Base-by-base conservation (phyloP, 2,888 invertebrate species). In the Drosophila subquinaria region DNA sequence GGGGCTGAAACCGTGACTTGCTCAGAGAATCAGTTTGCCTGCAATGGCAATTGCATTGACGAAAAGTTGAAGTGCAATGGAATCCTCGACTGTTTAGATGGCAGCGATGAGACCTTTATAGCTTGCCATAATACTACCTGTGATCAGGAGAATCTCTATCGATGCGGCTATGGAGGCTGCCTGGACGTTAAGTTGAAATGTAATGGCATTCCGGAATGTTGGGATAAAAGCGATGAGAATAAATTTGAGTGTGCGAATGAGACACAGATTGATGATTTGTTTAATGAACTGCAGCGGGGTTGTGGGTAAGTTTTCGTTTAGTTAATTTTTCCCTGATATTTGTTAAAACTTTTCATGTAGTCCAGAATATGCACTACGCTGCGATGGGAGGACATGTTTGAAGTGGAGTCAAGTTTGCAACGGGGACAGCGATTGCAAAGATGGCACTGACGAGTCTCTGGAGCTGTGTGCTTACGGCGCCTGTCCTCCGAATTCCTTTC, bases 361-460 rank as follows among this genome's bases (percentile, higher is more conserved):
- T 10, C 5, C 3, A 1, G 0, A 1, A 13, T 35, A 20, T 17
- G 27, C 13, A 8, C 1, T 52, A 0, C 5, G 43, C 5, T 67
- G 60, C 40, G 60, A 67, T 0, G 0, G 11, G 9, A n/a, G 0
- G 0, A 23, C 11, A 5, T 81, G 81, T 23, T 0, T 79, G 13
- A 23, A 17, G 11, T 43, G 17, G 51, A 79, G 81, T 43, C 30
- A 72, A 8, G 23, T 78, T 4, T 92, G 91, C 43, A 74, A 91
- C 71, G 91, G 91, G 0, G 0, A 8, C 3, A 3, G 10, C 0
- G 63, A 92, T 47, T 92, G 92, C 52, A 0, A 13, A 0, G 79
- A 88, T 52, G 70, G 72, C 15, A 78, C 79, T 0, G 92, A 91
- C 69, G 92, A 92, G 67, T 75, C 59, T 6, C 36, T 72, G 0